Percentiles rank a stretch among this genome's conserved stretches.
Evolutionary conservation across 2,113 vertebrate genomes (phyloP).

Genomic region (Prietella phreatophila): DNA sequence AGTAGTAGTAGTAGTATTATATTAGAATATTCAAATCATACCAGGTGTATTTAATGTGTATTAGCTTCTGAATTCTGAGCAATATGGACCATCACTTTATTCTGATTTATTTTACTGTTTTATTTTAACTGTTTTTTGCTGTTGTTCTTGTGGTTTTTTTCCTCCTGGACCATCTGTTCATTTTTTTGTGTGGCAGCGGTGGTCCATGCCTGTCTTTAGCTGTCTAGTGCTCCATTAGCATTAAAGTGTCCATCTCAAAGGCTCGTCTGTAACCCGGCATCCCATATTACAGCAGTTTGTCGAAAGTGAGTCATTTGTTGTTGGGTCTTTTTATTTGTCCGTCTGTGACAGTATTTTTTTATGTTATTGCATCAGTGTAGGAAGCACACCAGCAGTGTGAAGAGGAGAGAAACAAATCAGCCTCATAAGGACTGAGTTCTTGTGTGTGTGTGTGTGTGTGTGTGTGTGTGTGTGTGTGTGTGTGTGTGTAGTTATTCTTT

Average conservation of each 20-base stretch:
- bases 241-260: neutral
- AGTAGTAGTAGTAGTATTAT: too few species aligned
- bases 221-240: neutral
- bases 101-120: too few species aligned
- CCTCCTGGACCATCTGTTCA: neutral
- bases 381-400: neutral
- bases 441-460: too few species aligned
- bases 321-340: neutral
- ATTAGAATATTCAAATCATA: neutral
- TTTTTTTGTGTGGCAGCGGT: neutral
- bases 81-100: neutral
- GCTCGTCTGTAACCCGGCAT: neutral
- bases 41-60: too few species aligned
- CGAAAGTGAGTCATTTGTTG: neutral
- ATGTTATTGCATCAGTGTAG: neutral
- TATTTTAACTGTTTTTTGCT: neutral
- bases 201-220: neutral
- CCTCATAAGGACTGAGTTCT: neutral
- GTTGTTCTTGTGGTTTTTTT: neutral
- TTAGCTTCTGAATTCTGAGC: too few species aligned
- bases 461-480: too few species aligned
- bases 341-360: neutral
- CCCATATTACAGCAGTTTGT: neutral
- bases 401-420: constrained; percentile 15
- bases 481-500: too few species aligned